Evolutionary conservation across 2,888 invertebrate species (phyloP).

Genomic region (Prosapia bicincta): DNA sequence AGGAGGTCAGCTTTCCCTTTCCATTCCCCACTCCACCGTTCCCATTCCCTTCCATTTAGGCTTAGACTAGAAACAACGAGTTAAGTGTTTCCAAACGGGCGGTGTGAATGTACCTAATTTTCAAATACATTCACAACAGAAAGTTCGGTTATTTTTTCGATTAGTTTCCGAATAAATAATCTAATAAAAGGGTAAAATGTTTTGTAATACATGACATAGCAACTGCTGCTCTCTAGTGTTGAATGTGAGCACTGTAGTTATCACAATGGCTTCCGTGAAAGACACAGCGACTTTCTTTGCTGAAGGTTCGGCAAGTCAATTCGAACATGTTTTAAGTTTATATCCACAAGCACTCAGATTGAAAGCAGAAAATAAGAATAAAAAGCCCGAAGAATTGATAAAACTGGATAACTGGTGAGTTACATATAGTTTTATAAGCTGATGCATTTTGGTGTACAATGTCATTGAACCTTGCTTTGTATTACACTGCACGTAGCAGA

Average conservation of each 20-base stretch:
- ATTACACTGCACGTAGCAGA: slow-evolving; percentile 37
- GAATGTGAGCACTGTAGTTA: slow-evolving; percentile 36
- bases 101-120: not conserved
- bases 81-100: not conserved
- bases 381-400: slow-evolving; percentile 91
- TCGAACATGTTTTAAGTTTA: slow-evolving; percentile 83
- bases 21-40: slow-evolving; percentile 22
- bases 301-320: slow-evolving; percentile 78
- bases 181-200: slow-evolving; percentile 13
- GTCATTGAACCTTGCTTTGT: slow-evolving; percentile 47
- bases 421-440: slow-evolving; percentile 8
- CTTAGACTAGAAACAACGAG: slow-evolving; percentile 4
- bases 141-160: not conserved
- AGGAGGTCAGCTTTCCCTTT: slow-evolving; percentile 25
- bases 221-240: slow-evolving; percentile 29
- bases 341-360: slow-evolving; percentile 88
- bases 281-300: slow-evolving; percentile 92
- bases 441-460: slow-evolving; percentile 35
- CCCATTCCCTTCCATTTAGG: not conserved
- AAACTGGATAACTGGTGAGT: slow-evolving; percentile 94
- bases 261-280: slow-evolving; percentile 75
- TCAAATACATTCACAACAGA: not conserved
- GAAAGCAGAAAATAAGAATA: slow-evolving; percentile 86
- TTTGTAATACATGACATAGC: slow-evolving; percentile 8
- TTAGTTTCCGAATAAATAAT: not conserved